These are phyloP conservation scores for Syncerus caffer DNA, from an alignment of 2,797 vertebrate species.

Conservation along the genomic window DNA sequence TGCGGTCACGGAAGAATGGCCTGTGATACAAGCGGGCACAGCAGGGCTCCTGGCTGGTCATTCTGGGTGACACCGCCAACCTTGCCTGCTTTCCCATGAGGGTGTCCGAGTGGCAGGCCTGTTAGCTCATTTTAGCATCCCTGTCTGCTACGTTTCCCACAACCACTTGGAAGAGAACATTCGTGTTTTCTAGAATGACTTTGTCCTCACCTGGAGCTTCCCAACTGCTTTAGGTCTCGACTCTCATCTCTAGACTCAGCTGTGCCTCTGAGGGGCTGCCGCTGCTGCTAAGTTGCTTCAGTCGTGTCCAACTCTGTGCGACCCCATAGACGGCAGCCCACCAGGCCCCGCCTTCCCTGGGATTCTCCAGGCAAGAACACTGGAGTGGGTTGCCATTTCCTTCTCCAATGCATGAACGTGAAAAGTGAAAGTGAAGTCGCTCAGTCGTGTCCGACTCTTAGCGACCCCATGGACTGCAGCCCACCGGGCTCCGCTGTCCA, in stretches of 20 bases:
- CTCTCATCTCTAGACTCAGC: not conserved
- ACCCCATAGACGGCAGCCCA: too few relatives aligned
- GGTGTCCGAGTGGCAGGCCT: not conserved
- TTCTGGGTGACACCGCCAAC: not conserved
- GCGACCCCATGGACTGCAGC: too few relatives aligned
- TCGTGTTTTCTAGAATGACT: not conserved
- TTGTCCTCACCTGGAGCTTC: not conserved
- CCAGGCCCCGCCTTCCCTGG: too few relatives aligned
- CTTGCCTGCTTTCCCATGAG: not conserved
- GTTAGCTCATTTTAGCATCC: accelerated
- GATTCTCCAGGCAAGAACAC: too few relatives aligned
- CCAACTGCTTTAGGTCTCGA: not conserved
- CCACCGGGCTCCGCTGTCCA: too few relatives aligned
- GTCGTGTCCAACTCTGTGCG: too few relatives aligned
- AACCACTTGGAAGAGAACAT: not conserved
- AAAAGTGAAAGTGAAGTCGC: too few relatives aligned
- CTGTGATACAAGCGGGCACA: not conserved
- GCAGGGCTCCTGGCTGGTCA: accelerated
- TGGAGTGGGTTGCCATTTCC: too few relatives aligned
- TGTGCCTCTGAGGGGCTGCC: too few relatives aligned
- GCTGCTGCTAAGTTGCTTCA: too few relatives aligned
- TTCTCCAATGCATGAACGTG: too few relatives aligned
- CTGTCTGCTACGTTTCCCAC: not conserved
- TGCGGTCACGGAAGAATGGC: not conserved
- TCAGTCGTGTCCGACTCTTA: too few relatives aligned